Percentiles rank a stretch among this genome's conserved stretches.
phyloP scores from a whole-genome alignment of 2,888 invertebrate species.

The Amiota mariae region DNA sequence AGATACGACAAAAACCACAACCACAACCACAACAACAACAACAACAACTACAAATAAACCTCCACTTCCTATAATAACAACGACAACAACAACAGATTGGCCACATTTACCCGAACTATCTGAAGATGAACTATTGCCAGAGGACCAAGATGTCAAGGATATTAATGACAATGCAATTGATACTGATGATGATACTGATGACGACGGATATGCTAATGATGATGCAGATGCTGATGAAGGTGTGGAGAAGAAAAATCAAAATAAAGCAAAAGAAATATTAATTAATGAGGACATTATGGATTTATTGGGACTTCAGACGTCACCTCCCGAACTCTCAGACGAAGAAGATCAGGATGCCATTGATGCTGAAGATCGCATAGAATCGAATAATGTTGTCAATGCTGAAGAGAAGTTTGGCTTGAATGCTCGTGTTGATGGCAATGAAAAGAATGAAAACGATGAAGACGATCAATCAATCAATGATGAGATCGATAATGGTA shows the following conservation, averaged over 20 bases:
- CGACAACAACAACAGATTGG: slow-evolving; percentile 34
- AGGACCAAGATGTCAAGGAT: background rate
- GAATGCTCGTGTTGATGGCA: background rate
- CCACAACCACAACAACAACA: slow-evolving; percentile 15
- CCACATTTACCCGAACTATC: slow-evolving; percentile 34
- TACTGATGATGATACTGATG: background rate
- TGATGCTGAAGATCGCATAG: background rate
- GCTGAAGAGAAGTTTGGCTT: slow-evolving; percentile 36
- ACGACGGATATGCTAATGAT: background rate
- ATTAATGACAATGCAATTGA: background rate
- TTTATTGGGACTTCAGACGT: background rate
- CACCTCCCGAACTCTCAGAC: no score
- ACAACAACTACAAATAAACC: slow-evolving; percentile 23
- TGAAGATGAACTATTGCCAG: background rate
- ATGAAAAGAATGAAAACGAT: slow-evolving; percentile 9
- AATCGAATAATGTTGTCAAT: slow-evolving; percentile 19
- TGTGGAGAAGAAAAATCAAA: background rate
- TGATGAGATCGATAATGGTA: slow-evolving; percentile 4
- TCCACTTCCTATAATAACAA: slow-evolving; percentile 13
- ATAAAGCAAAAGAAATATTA: background rate
- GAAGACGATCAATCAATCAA: slow-evolving; percentile 6
- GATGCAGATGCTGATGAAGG: background rate
- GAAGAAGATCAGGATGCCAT: no score
- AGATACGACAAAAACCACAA: slow-evolving; percentile 12
- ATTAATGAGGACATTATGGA: background rate